These are phyloP conservation scores for Rhinella marina DNA, from an alignment of 2,797 vertebrate species.

Conservation along the genomic window DNA sequence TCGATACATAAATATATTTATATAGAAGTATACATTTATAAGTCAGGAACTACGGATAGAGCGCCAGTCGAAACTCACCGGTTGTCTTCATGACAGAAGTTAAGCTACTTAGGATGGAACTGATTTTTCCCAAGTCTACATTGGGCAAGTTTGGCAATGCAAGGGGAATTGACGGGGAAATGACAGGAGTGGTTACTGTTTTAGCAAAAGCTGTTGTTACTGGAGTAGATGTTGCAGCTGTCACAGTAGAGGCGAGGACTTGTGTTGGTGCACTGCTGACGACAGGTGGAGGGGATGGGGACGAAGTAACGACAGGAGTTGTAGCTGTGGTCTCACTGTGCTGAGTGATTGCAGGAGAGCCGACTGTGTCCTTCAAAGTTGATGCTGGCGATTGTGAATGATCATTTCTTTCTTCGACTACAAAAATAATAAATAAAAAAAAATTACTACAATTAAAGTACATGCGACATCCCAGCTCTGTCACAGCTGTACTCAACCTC, in stretches of 20 bases:
- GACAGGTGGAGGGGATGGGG: conserved; percentile 62
- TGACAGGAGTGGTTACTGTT: conserved; percentile 60
- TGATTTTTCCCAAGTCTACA: conserved; percentile 97
- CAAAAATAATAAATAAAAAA: conserved; percentile 10
- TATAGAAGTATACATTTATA: background rate
- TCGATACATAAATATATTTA: background rate
- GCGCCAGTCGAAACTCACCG: conserved; percentile 74
- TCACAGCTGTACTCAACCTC: too few relatives aligned
- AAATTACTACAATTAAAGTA: background rate
- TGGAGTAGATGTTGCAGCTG: conserved; percentile 54
- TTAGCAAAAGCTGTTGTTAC: conserved; percentile 69
- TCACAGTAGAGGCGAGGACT: background rate
- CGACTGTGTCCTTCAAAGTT: conserved; percentile 65
- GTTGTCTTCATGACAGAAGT: conserved; percentile 93
- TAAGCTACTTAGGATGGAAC: conserved; percentile 94
- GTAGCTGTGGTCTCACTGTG: background rate
- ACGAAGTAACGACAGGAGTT: conserved; percentile 52
- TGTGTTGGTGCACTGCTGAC: conserved; percentile 60
- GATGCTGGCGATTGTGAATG: conserved; percentile 67
- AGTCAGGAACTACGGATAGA: background rate
- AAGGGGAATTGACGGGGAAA: conserved; percentile 64
- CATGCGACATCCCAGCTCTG: background rate
- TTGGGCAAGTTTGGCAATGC: conserved; percentile 89
- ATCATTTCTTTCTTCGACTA: conserved; percentile 86
- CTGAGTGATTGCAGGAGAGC: background rate